phyloP scores from a whole-genome alignment of 1,140 invertebrate species.

The Hesperophylax magnus region DNA sequence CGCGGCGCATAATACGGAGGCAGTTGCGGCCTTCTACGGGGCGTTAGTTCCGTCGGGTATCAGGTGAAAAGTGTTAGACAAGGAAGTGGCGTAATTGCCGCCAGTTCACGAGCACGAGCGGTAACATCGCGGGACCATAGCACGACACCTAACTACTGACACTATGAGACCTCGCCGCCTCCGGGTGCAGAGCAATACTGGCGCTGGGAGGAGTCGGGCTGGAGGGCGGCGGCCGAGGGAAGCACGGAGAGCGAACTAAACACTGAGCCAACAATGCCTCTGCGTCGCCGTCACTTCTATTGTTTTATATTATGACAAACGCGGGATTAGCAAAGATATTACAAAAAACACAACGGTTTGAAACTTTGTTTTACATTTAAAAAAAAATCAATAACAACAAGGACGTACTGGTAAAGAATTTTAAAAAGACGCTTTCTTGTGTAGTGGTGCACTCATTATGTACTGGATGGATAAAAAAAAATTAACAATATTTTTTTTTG shows the following conservation, averaged over 20 bases:
- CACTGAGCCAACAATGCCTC: slow-evolving; percentile 31
- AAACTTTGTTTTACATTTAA: too few species aligned
- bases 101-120: slow-evolving; percentile 6
- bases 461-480: too few species aligned
- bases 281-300: slow-evolving; percentile 27
- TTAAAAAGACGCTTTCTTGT: too few species aligned
- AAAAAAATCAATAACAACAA: too few species aligned
- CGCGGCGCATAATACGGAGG: slow-evolving; percentile 6
- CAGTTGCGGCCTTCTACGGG: slow-evolving; percentile 1
- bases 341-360: too few species aligned
- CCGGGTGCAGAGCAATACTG: slow-evolving; percentile 44
- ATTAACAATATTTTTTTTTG: too few species aligned
- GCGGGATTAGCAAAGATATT: too few species aligned
- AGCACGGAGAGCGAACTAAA: neutral
- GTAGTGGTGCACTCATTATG: too few species aligned
- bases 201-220: slow-evolving; percentile 23
- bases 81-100: slow-evolving; percentile 39
- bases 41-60: slow-evolving; percentile 18
- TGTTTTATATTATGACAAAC: slow-evolving; percentile 2
- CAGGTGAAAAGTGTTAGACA: slow-evolving; percentile 14
- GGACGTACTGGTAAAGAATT: too few species aligned
- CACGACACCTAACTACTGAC: neutral
- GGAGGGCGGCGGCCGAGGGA: slow-evolving; percentile 34
- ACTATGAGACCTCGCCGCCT: neutral
- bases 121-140: slow-evolving; percentile 14